These are phyloP conservation scores for Volucella bombylans DNA, from an alignment of 2,888 invertebrate genomes.

Conservation along the genomic window DNA sequence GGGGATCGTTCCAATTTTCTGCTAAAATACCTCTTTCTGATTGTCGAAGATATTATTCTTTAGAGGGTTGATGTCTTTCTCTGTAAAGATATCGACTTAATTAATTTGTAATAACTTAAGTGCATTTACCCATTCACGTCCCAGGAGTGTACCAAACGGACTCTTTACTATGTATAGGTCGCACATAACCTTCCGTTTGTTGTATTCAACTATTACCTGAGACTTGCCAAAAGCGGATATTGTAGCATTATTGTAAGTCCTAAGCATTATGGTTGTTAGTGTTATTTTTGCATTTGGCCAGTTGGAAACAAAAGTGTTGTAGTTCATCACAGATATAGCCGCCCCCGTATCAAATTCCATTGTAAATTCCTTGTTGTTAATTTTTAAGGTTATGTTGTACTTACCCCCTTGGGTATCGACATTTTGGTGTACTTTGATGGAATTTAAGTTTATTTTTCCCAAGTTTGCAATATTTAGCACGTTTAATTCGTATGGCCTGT, in stretches of 20 bases:
- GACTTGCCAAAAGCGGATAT: no score
- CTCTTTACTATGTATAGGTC: no score
- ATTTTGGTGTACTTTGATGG: constrained; percentile 7
- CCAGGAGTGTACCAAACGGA: constrained; percentile 17
- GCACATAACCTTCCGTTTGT: no score
- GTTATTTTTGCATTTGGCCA: no score
- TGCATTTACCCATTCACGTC: not conserved
- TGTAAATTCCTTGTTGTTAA: constrained; percentile 18
- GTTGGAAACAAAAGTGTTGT: no score
- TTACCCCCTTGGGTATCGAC: constrained; percentile 8
- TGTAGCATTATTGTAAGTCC: no score
- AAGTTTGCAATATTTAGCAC: constrained; percentile 20
- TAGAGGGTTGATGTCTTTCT: not conserved
- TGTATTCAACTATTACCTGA: no score
- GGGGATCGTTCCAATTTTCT: not conserved
- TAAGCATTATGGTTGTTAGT: no score
- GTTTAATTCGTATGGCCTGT: constrained; percentile 6
- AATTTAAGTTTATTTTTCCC: not conserved
- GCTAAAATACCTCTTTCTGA: not conserved
- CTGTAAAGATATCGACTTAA: not conserved
- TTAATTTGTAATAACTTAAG: constrained; percentile 9
- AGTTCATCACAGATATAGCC: no score
- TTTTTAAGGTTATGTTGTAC: constrained; percentile 16
- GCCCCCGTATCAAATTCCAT: no score
- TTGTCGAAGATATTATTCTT: constrained; percentile 1